Conservation (phyloP, 2,888 invertebrate genomes). For the Prosopocoilus inquinatus region DNA sequence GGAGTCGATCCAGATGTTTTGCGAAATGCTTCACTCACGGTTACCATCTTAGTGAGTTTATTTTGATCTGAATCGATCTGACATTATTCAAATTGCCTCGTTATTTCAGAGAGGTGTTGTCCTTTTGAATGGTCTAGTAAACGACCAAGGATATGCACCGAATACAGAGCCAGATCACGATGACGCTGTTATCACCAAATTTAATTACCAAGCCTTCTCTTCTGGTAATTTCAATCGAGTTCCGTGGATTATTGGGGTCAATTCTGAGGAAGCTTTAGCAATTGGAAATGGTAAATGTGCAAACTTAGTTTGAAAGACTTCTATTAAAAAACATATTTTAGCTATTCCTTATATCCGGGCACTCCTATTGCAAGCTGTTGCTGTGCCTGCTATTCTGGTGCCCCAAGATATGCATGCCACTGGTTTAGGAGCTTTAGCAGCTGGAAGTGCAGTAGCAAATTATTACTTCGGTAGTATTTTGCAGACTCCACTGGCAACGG, state of each 20-base stretch:
- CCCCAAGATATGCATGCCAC: conserved; percentile 33
- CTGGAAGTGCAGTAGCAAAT: conserved; percentile 18
- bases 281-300: too few species aligned
- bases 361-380: too few species aligned
- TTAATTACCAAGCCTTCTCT: too few species aligned
- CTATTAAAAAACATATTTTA: too few species aligned
- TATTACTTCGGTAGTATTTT: conserved; percentile 18
- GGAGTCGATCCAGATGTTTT: conserved; percentile 25
- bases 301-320: too few species aligned
- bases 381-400: conserved; percentile 42
- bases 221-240: too few species aligned
- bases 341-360: too few species aligned
- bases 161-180: conserved; percentile 31
- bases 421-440: conserved; percentile 5
- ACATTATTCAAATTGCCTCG: neutral
- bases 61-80: neutral
- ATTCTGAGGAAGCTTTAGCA: too few species aligned
- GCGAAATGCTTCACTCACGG: conserved; percentile 19
- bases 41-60: conserved; percentile 25
- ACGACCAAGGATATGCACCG: conserved; percentile 37
- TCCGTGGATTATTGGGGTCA: too few species aligned
- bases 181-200: too few species aligned
- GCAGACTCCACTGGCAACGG: too few species aligned
- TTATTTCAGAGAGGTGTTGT: conserved; percentile 21
- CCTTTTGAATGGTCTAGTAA: conserved; percentile 11